Percentiles rank a stretch among this genome's conserved stretches.
phyloP scores from a whole-genome alignment of 2,888 invertebrate species.

The Drosophila paramelanica region DNA sequence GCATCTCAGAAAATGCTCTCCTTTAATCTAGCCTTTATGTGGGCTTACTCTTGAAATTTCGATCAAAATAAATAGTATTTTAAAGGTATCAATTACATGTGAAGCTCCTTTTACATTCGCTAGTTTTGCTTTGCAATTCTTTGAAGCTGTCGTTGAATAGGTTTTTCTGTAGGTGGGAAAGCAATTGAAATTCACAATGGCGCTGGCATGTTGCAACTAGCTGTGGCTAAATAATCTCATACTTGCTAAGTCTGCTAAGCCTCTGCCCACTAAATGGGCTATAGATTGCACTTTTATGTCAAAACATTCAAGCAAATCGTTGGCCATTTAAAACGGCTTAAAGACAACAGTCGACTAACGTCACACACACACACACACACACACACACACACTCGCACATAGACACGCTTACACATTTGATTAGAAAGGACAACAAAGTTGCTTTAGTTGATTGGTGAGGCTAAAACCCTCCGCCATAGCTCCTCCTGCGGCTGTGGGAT shows the following conservation, averaged over 20 bases:
- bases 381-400: constrained; percentile 14
- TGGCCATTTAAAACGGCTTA: constrained; percentile 73
- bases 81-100: neutral
- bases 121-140: neutral
- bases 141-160: constrained; percentile 10
- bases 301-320: constrained; percentile 71
- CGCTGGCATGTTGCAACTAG: constrained; percentile 17
- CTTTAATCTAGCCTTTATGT: too few species aligned
- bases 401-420: constrained; percentile 34
- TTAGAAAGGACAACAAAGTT: constrained; percentile 49
- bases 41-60: neutral
- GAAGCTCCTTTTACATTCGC: neutral
- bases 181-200: constrained; percentile 34
- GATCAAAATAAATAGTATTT: neutral
- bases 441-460: constrained; percentile 50
- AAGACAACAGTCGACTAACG: constrained; percentile 29
- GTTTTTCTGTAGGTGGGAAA: constrained; percentile 1
- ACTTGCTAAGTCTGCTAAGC: constrained; percentile 38
- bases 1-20: too few species aligned
- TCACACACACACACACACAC: constrained; percentile 20
- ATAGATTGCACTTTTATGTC: constrained; percentile 77
- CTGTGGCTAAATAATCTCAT: constrained; percentile 53
- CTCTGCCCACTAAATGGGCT: constrained; percentile 56
- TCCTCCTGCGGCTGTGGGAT: neutral
- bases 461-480: constrained; percentile 16